Conservation (phyloP, 2,888 invertebrate species). For the Dynastes maya region DNA sequence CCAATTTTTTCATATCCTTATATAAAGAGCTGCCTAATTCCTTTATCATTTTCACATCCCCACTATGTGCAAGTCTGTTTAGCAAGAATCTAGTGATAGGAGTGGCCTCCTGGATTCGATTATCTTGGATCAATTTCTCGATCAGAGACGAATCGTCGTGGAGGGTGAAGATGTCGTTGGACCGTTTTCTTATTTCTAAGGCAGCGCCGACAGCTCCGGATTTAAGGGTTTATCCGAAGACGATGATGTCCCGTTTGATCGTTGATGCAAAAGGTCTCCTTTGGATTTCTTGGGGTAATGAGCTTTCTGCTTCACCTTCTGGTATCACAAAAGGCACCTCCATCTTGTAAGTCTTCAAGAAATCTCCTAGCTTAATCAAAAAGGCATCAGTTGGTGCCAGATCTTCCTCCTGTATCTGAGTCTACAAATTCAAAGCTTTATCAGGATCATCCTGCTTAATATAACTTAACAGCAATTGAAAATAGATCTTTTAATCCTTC, state of each 20-base stretch:
- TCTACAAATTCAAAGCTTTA: conserved; percentile 86
- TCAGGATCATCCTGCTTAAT: conserved; percentile 81
- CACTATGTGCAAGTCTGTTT: conserved; percentile 74
- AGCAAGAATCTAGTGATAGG: conserved; percentile 76
- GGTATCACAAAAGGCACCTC: conserved; percentile 84
- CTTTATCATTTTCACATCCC: conserved; percentile 72
- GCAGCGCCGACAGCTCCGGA: conserved; percentile 71
- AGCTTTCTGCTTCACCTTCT: conserved; percentile 61
- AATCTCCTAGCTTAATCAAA: conserved; percentile 76
- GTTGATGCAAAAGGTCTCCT: neutral
- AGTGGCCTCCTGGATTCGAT: conserved; percentile 73
- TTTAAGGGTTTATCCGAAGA: conserved; percentile 70
- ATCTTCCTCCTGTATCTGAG: conserved; percentile 88
- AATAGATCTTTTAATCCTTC: conserved; percentile 87
- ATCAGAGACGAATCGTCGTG: conserved; percentile 72
- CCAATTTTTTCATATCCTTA: conserved; percentile 72
- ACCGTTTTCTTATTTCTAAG: conserved; percentile 66
- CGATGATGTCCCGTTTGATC: conserved; percentile 50
- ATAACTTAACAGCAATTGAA: conserved; percentile 83
- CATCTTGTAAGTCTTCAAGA: conserved; percentile 77
- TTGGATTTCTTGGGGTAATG: conserved; percentile 55
- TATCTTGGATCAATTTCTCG: conserved; percentile 71
- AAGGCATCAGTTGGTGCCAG: conserved; percentile 81
- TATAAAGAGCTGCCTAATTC: conserved; percentile 70
- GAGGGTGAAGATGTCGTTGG: conserved; percentile 64